These are phyloP conservation scores for Aphelocoma coerulescens DNA, from an alignment of 2,113 vertebrate species.

Conservation along the genomic window DNA sequence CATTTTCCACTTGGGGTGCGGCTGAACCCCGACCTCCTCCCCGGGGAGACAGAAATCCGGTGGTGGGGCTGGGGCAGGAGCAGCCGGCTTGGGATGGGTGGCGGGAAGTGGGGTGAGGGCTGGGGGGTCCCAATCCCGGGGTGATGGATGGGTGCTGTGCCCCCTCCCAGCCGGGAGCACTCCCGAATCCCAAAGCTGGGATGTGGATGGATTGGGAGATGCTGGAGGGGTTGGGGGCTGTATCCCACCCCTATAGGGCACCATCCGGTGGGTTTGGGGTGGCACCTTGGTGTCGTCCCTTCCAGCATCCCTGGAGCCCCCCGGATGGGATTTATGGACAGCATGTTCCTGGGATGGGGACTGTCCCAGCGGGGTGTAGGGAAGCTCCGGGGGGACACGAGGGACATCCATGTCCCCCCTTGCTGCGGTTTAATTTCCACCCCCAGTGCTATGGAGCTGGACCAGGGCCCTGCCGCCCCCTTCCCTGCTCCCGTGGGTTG, in stretches of 20 bases:
- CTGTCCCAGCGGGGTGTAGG: neutral
- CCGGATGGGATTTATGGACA: neutral
- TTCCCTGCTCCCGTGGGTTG: neutral
- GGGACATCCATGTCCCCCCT: neutral
- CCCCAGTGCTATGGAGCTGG: neutral
- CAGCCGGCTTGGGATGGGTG: accelerated
- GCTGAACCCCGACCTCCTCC: neutral
- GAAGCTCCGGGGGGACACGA: neutral
- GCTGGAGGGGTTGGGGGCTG: neutral
- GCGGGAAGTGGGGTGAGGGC: neutral
- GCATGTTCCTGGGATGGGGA: too few relatives aligned
- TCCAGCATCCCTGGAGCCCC: neutral
- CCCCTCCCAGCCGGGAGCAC: too few relatives aligned
- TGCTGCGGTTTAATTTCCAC: neutral
- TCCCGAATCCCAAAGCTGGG: neutral
- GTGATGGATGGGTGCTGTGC: neutral
- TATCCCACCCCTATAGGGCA: neutral
- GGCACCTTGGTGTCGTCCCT: neutral
- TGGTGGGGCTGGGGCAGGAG: accelerated
- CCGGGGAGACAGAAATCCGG: neutral
- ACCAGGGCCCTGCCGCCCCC: neutral
- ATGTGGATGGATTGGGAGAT: neutral
- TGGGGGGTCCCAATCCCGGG: accelerated
- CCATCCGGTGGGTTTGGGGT: neutral
- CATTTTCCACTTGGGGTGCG: conserved; percentile 66